These are phyloP conservation scores for Arremon brunneinucha DNA, from an alignment of 2,797 vertebrate species.

Conservation along the genomic window DNA sequence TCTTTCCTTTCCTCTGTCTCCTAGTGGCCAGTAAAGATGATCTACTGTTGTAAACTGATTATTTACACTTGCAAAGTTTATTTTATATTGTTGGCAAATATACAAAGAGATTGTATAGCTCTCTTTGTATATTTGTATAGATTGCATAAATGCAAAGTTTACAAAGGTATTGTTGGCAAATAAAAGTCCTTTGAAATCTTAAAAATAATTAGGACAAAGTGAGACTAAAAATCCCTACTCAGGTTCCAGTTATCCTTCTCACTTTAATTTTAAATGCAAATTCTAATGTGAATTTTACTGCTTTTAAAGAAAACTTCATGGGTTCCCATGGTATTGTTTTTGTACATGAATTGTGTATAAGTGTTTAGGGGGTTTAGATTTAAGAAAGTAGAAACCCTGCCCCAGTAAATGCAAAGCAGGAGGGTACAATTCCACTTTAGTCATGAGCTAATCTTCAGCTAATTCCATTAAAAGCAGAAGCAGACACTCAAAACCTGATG, in stretches of 20 bases:
- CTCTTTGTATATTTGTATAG: not conserved
- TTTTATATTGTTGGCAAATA: not conserved
- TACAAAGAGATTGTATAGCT: not conserved
- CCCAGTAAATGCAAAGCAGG: not conserved
- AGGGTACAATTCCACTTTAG: not conserved
- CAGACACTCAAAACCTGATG: not conserved
- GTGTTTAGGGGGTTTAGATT: not conserved
- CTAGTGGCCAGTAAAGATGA: not conserved
- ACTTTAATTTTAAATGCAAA: not conserved
- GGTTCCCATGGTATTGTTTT: not conserved
- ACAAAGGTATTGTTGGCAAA: not conserved
- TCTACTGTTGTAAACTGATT: not conserved
- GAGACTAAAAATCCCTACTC: not conserved
- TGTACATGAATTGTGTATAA: not conserved
- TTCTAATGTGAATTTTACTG: not conserved
- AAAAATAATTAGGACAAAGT: not conserved
- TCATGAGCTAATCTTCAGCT: slow-evolving; percentile 4
- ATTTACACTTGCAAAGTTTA: not conserved
- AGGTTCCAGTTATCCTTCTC: not conserved
- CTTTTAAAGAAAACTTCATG: not conserved
- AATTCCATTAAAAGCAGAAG: slow-evolving; percentile 17
- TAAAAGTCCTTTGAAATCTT: not conserved
- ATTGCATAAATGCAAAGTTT: not conserved
- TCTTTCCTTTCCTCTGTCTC: not conserved
- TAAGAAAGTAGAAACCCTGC: not conserved